Evolutionary conservation across 2,113 vertebrate genomes (phyloP).

Genomic region (Poicephalus gulielmi): DNA sequence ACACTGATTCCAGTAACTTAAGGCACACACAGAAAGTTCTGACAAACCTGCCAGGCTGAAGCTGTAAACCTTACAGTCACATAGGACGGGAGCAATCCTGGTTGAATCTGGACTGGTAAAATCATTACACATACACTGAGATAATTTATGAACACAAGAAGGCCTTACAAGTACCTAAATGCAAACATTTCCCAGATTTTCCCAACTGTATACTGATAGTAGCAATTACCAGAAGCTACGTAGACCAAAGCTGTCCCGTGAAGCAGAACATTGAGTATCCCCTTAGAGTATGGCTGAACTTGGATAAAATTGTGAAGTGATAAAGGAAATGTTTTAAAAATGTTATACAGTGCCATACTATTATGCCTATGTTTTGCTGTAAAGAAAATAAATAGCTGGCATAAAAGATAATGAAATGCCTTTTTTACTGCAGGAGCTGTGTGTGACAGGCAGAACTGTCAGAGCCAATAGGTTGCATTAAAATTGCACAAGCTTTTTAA

Average conservation of each 20-base stretch:
- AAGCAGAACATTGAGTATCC: background rate
- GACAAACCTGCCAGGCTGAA: background rate
- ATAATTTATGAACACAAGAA: background rate
- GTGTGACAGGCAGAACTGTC: slow-evolving; percentile 61
- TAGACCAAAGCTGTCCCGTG: background rate
- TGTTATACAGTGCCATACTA: background rate
- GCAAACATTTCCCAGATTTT: background rate
- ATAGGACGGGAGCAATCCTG: background rate
- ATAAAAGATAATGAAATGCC: slow-evolving; percentile 66
- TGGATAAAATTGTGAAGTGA: background rate
- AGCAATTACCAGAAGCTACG: background rate
- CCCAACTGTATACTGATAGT: background rate
- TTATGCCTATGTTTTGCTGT: background rate
- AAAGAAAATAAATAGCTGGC: slow-evolving; percentile 55
- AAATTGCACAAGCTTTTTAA: slow-evolving; percentile 66
- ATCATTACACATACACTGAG: background rate
- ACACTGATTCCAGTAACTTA: background rate
- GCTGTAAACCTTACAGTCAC: background rate
- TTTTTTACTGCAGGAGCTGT: slow-evolving; percentile 57
- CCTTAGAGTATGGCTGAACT: background rate
- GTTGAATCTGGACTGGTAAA: background rate
- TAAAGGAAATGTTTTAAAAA: slow-evolving; percentile 21
- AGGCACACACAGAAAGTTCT: background rate
- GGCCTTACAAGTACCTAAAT: background rate
- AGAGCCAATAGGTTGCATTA: slow-evolving; percentile 70